phyloP scores from a whole-genome alignment of 1,140 invertebrate genomes.

The Trichogramma pretiosum region DNA sequence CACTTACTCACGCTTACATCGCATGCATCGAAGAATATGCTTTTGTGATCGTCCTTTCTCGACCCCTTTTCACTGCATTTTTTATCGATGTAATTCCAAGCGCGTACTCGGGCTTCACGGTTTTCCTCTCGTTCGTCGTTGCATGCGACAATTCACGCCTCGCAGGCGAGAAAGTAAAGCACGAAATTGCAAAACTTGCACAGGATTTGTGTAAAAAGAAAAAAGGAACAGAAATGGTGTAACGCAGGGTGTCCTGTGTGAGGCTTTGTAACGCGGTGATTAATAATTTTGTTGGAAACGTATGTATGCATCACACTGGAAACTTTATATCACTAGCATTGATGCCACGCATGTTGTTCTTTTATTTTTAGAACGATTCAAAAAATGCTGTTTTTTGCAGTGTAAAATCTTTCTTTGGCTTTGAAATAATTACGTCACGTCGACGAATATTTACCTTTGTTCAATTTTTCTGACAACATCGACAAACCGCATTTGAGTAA shows the following conservation, averaged over 20 bases:
- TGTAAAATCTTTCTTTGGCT: too few species aligned
- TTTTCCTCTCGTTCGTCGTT: neutral
- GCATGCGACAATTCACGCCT: slow-evolving; percentile 25
- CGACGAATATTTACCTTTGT: too few species aligned
- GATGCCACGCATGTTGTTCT: too few species aligned
- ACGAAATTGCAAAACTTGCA: slow-evolving; percentile 15
- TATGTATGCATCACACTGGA: neutral
- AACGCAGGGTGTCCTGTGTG: slow-evolving; percentile 5
- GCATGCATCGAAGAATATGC: too few species aligned
- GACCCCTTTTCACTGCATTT: slow-evolving; percentile 18
- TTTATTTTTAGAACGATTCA: too few species aligned
- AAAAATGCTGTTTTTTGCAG: too few species aligned
- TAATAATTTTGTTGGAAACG: slow-evolving; percentile 30
- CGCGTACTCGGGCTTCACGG: neutral
- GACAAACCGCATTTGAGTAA: too few species aligned
- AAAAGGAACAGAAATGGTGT: neutral
- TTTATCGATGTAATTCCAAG: slow-evolving; percentile 19
- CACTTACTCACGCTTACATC: too few species aligned
- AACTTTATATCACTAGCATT: neutral
- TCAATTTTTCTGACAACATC: too few species aligned
- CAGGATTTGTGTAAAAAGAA: slow-evolving; percentile 8
- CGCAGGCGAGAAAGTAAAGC: slow-evolving; percentile 22
- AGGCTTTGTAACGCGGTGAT: slow-evolving; percentile 22
- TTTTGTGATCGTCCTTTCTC: too few species aligned
- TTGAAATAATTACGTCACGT: too few species aligned